These are phyloP conservation scores for Pachyseris speciosa DNA, from an alignment of 64 coral and sea anemone genomes.

Conservation along the genomic window DNA sequence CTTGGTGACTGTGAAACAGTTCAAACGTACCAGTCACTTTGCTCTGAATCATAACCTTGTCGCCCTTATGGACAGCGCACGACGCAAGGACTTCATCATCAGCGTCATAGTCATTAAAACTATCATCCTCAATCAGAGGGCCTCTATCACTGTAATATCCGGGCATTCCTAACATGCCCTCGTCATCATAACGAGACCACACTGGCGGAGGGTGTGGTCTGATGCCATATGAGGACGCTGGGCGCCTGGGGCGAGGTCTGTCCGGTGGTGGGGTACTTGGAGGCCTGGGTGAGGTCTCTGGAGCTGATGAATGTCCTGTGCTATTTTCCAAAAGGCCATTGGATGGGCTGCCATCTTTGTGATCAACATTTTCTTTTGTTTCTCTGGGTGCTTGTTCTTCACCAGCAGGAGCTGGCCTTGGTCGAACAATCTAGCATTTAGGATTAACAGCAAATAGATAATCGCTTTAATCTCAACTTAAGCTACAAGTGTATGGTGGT, in stretches of 20 bases:
- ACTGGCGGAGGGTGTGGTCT: conserved; percentile 41
- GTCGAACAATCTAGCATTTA: background rate
- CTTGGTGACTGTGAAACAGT: too few species aligned
- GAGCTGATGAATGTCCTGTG: background rate
- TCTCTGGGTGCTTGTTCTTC: conserved; percentile 18
- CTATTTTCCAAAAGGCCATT: background rate
- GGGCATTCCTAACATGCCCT: background rate
- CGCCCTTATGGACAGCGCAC: conserved; percentile 80
- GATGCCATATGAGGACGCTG: conserved; percentile 86
- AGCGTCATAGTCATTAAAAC: conserved; percentile 30
- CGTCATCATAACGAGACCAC: conserved; percentile 24
- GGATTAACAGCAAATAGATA: background rate
- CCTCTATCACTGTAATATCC: conserved; percentile 63
- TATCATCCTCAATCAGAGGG: conserved; percentile 13
- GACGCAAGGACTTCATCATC: conserved; percentile 74
- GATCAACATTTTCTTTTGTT: background rate
- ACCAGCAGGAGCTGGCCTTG: background rate
- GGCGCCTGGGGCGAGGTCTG: conserved; percentile 64
- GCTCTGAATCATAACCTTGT: conserved; percentile 90
- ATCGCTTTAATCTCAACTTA: too few species aligned
- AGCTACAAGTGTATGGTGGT: too few species aligned
- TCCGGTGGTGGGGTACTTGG: background rate
- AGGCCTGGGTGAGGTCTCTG: conserved; percentile 41
- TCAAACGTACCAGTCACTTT: conserved; percentile 68
- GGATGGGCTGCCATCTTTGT: background rate